Percentiles rank a stretch among this genome's conserved stretches.
These are phyloP conservation scores for Rhincodon typus DNA, from an alignment of 2,797 vertebrate species.

Conservation along the genomic window DNA sequence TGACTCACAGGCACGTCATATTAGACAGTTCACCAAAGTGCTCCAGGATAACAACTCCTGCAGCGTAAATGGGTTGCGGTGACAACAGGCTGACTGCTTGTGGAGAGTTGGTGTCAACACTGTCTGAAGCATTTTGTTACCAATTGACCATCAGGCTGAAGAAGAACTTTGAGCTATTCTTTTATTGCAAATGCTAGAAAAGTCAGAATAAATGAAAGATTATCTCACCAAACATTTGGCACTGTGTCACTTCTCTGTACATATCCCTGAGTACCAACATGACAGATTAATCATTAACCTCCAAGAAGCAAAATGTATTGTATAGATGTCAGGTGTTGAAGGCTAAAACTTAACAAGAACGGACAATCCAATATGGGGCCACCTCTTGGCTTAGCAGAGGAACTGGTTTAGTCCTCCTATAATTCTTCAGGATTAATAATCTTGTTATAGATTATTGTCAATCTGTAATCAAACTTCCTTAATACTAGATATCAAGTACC, in stretches of 20 bases:
- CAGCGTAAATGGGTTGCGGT: background rate
- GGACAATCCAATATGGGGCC: background rate
- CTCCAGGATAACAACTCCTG: background rate
- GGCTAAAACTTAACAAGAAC: background rate
- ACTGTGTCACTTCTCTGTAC: background rate
- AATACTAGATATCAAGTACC: background rate
- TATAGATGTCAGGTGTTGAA: background rate
- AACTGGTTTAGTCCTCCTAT: background rate
- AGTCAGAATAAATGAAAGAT: background rate
- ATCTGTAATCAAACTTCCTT: background rate
- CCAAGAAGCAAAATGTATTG: background rate
- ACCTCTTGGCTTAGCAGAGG: background rate
- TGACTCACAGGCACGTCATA: background rate
- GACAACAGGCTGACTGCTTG: background rate
- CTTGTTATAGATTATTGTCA: background rate
- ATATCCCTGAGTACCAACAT: background rate
- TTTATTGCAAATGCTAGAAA: background rate
- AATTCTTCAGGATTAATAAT: background rate
- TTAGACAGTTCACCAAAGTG: background rate
- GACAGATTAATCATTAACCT: slow-evolving; percentile 10
- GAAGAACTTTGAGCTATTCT: background rate
- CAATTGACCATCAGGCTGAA: background rate
- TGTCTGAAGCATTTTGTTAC: background rate
- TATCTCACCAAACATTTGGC: background rate
- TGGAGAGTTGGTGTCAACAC: background rate